Evolutionary conservation across 2,888 invertebrate genomes (phyloP), one percentile per base, ranked within the genome.

Genomic region (Crocallis elinguaria): DNA sequence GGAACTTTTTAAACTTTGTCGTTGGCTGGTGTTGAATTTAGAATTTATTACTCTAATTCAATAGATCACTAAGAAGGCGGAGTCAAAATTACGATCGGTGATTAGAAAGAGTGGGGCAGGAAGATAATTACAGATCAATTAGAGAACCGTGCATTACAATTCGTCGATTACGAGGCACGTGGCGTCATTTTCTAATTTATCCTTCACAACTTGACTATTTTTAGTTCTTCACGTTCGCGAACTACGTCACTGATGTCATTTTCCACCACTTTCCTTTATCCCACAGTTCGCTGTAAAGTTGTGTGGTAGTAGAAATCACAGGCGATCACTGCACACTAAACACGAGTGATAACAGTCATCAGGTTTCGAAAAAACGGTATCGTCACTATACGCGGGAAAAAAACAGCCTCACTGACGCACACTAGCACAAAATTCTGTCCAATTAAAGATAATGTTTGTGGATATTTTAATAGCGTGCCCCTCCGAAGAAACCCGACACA

Each of bases 361-460:
- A 82, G 76, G 75, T 78, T 82, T 77, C 78, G 79, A 86, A 88
- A 89, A 89, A 89, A 88, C 81, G 63, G 79, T 81, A 82, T 79
- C 82, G 87, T 86, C 86, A 86, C 86, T 77, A 76, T 71, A 64
- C 66, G 57, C 61, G 63, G 60, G 66, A 80, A 85, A 86, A 89
- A 86, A 83, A 75, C 75, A 69, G 71, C 74, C 67, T 62, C 75
- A 64, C 67, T 56, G 50, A 88, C 88, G 81, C 90, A 89, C 91
- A 91, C 91, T 83, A 75, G 82, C 88, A 88, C 90, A 88, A 86
- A 89, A 83, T 79, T 82, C 87, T 83, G 88, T 85, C 89, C 91
- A 91, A 91, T 91, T 91, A 91, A 88, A 89, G 89, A 83, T 91
- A 91, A 91, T 91, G 89, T 89, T 89, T 89, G 89, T 88, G 84